Conservation (phyloP, 1,140 invertebrate genomes). For the Gryon sp. region DNA sequence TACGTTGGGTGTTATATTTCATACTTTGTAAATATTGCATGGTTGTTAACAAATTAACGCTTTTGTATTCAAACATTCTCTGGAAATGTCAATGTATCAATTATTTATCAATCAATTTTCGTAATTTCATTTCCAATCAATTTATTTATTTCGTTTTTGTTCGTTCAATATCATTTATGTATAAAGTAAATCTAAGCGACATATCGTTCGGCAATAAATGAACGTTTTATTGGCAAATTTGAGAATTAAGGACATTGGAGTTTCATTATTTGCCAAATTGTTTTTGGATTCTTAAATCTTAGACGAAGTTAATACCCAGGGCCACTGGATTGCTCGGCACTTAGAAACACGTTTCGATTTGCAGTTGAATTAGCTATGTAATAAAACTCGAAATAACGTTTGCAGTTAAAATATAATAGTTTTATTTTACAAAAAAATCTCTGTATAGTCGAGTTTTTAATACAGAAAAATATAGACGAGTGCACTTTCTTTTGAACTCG, state of each 20-base stretch:
- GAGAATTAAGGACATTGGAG: constrained; percentile 2
- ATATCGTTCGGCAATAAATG: constrained; percentile 19
- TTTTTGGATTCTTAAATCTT: constrained; percentile 37
- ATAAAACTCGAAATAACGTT: constrained; percentile 20
- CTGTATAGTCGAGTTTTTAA: not conserved
- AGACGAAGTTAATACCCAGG: not conserved
- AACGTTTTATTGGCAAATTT: constrained; percentile 18
- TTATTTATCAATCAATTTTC: not conserved
- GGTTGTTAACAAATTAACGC: too few relatives aligned
- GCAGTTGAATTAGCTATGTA: constrained; percentile 7
- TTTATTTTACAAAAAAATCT: not conserved
- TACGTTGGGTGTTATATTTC: too few relatives aligned
- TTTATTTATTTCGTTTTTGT: not conserved
- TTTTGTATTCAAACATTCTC: too few relatives aligned
- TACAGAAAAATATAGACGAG: not conserved
- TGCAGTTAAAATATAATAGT: constrained; percentile 8
- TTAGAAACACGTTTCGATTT: constrained; percentile 37
- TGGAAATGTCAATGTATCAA: too few relatives aligned
- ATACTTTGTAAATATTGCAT: too few relatives aligned
- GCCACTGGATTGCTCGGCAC: constrained; percentile 1
- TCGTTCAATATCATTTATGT: constrained; percentile 9
- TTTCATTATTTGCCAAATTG: constrained; percentile 45
- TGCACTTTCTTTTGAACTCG: constrained; percentile 3
- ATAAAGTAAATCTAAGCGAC: constrained; percentile 22
- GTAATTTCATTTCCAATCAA: not conserved